Conservation (phyloP, 2,113 vertebrate genomes). For the Aviceda subcristata region DNA sequence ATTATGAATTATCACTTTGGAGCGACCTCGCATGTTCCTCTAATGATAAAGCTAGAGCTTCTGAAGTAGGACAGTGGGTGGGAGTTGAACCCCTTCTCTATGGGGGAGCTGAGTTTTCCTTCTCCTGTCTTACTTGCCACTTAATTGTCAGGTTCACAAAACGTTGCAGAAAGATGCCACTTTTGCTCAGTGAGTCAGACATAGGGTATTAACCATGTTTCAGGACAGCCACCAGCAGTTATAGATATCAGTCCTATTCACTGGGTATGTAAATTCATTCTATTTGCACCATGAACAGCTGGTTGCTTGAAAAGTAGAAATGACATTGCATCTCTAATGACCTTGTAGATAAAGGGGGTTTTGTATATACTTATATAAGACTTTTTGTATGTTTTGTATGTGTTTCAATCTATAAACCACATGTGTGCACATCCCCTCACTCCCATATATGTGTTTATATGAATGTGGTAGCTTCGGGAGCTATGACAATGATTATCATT, state of each 20-base stretch:
- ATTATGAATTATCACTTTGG: not conserved
- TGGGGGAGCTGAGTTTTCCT: not conserved
- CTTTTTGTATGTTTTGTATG: not conserved
- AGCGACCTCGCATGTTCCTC: not conserved
- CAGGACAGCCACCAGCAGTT: not conserved
- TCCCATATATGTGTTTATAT: not conserved
- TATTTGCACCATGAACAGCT: not conserved
- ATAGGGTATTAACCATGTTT: not conserved
- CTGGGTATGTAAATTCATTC: not conserved
- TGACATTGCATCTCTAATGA: not conserved
- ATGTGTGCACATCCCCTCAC: rapidly evolving
- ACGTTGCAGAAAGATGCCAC: not conserved
- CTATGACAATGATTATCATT: not conserved
- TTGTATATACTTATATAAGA: not conserved
- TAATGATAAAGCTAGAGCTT: not conserved
- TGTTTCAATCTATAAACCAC: not conserved
- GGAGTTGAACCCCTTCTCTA: not conserved
- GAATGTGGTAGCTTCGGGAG: not conserved
- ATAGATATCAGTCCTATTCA: not conserved
- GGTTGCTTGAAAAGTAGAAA: not conserved
- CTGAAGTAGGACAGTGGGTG: not conserved
- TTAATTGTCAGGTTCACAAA: not conserved
- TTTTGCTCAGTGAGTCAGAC: not conserved
- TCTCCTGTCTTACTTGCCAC: not conserved
- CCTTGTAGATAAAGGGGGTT: rapidly evolving